Evolutionary conservation across 2,888 invertebrate species (phyloP), one percentile per base, ranked within the genome.

Genomic region (Cheiracanthium punctorium): DNA sequence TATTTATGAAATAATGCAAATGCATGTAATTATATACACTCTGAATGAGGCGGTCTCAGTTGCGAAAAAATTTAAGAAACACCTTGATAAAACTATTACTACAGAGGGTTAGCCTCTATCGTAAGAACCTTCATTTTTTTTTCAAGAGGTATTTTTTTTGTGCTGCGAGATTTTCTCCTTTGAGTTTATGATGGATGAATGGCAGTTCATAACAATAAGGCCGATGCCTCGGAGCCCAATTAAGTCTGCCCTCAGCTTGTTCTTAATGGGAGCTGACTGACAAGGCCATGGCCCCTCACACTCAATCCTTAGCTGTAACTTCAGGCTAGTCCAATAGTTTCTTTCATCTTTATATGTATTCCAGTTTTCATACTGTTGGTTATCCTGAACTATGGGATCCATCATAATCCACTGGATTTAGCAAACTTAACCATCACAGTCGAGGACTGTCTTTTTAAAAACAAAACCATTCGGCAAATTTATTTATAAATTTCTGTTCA

Each of bases 231-330:
- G 64, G 43, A 82, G 71, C 71, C 75, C 70, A 76, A 76, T 82
- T 70, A 82, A 75, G 71, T 76, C 70, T 20, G 28, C 32, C 70
- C 71, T 32, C 37, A 52, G 48, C 69, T 30, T 64, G 48, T 58
- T 84, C 72, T 73, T 76, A 84, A 84, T 73, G 33, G 82, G 72
- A 28, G 30, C 43, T 84, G 77, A 82, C 71, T 76, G 82, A 82
- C 82, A 82, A 84, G 82, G 77, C 73, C 77, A 33, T 73, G 77
- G 43, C 65, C 82, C 43, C 29, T 30, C 29, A 70, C 52, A 70
- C 58, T 70, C 82, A 70, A 32, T 75, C 69, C 82, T 58, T 67
- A 20, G 41, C 52, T 70, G 33, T 32, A 30, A 32, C 67, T 67
- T 70, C 37, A 48, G 33, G 12, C 28, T 20, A 67, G 41, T 69